phyloP scores from a whole-genome alignment of 2,797 vertebrate genomes.

The Hipposideros larvatus region DNA sequence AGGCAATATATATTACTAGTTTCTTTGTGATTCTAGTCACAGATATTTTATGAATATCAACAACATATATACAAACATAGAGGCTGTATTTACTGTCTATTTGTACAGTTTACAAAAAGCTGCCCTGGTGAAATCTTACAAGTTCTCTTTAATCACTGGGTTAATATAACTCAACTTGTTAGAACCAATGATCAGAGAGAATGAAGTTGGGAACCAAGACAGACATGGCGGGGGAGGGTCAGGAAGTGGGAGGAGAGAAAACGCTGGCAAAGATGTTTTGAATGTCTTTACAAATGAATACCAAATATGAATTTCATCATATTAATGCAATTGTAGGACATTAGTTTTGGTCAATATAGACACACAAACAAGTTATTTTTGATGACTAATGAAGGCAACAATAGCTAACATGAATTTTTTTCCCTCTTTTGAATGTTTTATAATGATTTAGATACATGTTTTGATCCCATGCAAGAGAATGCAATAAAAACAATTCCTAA shows the following conservation, averaged over 20 bases:
- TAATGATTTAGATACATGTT: not conserved
- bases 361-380: not conserved
- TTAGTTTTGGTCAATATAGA: not conserved
- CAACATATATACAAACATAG: not conserved
- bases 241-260: not conserved
- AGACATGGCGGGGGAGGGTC: rapidly evolving
- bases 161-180: not conserved
- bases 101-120: not conserved
- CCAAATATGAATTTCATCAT: not conserved
- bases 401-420: not conserved
- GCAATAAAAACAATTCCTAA: not conserved
- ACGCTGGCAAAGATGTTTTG: not conserved
- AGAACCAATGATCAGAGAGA: not conserved
- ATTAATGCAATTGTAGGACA: not conserved
- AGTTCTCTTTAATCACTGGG: not conserved
- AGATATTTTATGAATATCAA: not conserved
- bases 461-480: not conserved
- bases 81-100: not conserved
- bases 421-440: not conserved
- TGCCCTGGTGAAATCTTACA: not conserved
- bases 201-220: not conserved
- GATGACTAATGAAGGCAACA: not conserved
- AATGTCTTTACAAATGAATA: not conserved
- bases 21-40: not conserved
- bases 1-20: not conserved